Conservation (phyloP, 2,113 vertebrate species). For the Artemisiospiza belli region DNA sequence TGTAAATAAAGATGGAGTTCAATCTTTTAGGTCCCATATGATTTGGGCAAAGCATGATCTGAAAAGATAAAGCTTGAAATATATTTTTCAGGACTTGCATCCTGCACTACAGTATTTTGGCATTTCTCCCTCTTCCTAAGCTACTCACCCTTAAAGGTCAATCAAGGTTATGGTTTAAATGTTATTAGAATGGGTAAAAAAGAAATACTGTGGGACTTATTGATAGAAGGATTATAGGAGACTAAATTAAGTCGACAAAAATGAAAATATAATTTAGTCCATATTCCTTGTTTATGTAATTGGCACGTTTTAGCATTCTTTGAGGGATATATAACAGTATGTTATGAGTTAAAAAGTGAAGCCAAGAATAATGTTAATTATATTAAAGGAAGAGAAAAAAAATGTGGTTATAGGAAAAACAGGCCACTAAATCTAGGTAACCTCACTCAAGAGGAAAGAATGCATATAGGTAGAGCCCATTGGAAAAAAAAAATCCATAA, state of each 20-base stretch:
- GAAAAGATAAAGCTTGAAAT: background rate
- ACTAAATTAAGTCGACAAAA: constrained; percentile 61
- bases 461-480: background rate
- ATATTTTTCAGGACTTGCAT: background rate
- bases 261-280: constrained; percentile 65
- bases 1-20: background rate
- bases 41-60: background rate
- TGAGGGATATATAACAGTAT: constrained; percentile 19
- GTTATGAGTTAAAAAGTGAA: constrained; percentile 31
- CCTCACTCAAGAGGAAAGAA: background rate
- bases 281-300: constrained; percentile 46
- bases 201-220: constrained; percentile 10
- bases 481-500: background rate
- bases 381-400: constrained; percentile 25
- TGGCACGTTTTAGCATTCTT: constrained; percentile 56
- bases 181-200: constrained; percentile 14
- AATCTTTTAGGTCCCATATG: background rate
- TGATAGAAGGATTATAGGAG: constrained; percentile 46
- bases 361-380: constrained; percentile 46
- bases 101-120: background rate
- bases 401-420: background rate
- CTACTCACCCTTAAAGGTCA: background rate
- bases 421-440: background rate
- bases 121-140: background rate
- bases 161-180: constrained; percentile 1